A percentile compares a stretch with the other conserved stretches of the same genome.
These are phyloP conservation scores for Hedya salicella DNA, from an alignment of 2,888 invertebrate genomes.

Conservation along the genomic window DNA sequence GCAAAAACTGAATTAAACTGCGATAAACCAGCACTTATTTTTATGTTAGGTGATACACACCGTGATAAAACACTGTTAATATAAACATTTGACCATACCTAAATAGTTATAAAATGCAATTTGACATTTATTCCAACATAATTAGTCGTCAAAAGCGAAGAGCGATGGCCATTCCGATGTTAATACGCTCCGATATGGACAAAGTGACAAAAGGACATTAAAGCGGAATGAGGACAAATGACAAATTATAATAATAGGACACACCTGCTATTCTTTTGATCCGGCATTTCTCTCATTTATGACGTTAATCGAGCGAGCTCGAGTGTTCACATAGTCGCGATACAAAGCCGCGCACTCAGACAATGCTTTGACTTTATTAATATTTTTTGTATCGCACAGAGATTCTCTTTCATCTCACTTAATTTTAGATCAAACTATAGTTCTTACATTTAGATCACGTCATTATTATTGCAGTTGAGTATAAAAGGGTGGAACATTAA, in stretches of 20 bases:
- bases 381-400: constrained; percentile 81
- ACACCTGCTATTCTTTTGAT: constrained; percentile 85
- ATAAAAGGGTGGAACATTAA: constrained; percentile 57
- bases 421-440: constrained; percentile 83
- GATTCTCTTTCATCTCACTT: constrained; percentile 82
- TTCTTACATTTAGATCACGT: constrained; percentile 81
- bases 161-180: constrained; percentile 57
- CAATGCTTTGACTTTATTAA: constrained; percentile 76
- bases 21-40: constrained; percentile 1
- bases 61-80: constrained; percentile 15
- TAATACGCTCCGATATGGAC: constrained; percentile 65
- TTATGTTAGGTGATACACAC: neutral
- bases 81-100: constrained; percentile 22
- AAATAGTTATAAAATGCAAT: constrained; percentile 26
- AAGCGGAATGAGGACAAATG: constrained; percentile 74
- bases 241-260: constrained; percentile 82
- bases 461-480: constrained; percentile 78
- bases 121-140: constrained; percentile 53
- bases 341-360: constrained; percentile 78
- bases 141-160: constrained; percentile 56
- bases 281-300: constrained; percentile 84
- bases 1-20: neutral
- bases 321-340: constrained; percentile 75
- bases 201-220: constrained; percentile 70
- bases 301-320: constrained; percentile 81